Evolutionary conservation across 2,888 invertebrate species (phyloP).

Genomic region (Parasteatoda lunata): DNA sequence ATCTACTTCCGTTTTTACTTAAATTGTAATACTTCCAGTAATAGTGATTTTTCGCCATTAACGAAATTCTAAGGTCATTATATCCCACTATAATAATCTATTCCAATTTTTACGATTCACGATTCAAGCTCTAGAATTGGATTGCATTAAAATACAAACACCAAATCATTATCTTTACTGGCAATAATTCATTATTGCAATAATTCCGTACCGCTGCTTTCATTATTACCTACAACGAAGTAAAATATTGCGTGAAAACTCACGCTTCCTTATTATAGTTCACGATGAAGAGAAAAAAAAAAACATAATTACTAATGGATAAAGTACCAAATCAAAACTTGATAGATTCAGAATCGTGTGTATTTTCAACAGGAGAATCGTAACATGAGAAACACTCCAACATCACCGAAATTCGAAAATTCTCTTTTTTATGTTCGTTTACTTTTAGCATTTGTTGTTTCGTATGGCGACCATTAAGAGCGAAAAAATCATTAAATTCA

Average conservation of each 20-base stretch:
- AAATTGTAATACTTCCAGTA: too few relatives aligned
- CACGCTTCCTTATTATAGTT: slow-evolving; percentile 48
- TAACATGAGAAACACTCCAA: background rate
- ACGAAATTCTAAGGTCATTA: too few relatives aligned
- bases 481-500: slow-evolving; percentile 43
- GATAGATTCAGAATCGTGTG: slow-evolving; percentile 60
- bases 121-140: background rate
- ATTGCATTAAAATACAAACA: slow-evolving; percentile 55
- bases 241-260: slow-evolving; percentile 16
- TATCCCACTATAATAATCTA: too few relatives aligned
- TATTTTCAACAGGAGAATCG: too few relatives aligned
- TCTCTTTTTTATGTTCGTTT: slow-evolving; percentile 14
- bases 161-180: slow-evolving; percentile 46
- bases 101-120: background rate
- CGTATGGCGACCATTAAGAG: background rate
- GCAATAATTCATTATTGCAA: slow-evolving; percentile 41
- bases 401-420: background rate
- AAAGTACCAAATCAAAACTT: background rate
- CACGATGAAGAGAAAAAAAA: slow-evolving; percentile 10
- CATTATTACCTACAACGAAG: background rate
- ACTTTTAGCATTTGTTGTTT: slow-evolving; percentile 19
- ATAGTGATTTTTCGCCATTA: too few relatives aligned
- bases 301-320: background rate
- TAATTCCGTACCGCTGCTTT: background rate
- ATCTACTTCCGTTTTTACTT: too few relatives aligned